These are phyloP conservation scores for Ormyrus thymus DNA, from an alignment of 2,888 invertebrate genomes.

Conservation along the genomic window DNA sequence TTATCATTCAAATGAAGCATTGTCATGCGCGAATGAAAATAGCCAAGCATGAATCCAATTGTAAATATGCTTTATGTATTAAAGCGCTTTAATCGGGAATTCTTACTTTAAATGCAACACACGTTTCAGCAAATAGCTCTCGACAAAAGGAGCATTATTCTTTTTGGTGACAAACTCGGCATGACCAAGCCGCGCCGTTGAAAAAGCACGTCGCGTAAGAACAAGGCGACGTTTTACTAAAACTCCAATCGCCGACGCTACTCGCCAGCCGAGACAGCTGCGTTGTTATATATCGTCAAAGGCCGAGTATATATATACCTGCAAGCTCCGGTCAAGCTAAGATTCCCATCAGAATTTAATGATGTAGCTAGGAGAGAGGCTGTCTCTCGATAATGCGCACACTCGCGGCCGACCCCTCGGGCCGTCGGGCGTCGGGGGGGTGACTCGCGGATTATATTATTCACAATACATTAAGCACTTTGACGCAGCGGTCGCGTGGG, in stretches of 20 bases:
- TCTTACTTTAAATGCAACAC: neutral
- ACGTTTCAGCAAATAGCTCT: too few species aligned
- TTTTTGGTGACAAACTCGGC: neutral
- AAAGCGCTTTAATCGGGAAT: neutral
- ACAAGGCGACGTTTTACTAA: too few species aligned
- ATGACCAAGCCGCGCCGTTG: neutral
- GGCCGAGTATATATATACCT: neutral
- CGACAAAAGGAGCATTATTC: neutral
- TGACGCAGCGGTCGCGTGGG: slow-evolving; percentile 57
- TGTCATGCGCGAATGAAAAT: too few species aligned
- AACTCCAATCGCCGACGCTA: too few species aligned
- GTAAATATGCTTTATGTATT: neutral
- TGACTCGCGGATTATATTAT: slow-evolving; percentile 72
- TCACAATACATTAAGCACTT: slow-evolving; percentile 73
- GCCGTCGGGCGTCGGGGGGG: slow-evolving; percentile 51
- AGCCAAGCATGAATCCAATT: neutral
- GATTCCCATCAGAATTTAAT: slow-evolving; percentile 15
- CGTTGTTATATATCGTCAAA: too few species aligned
- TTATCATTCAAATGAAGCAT: neutral
- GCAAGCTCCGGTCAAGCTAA: neutral
- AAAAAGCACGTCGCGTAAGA: neutral
- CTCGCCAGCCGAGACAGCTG: too few species aligned
- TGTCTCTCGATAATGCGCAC: slow-evolving; percentile 14
- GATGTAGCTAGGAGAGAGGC: neutral
- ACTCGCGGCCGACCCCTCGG: neutral